Evolutionary conservation across 1,140 invertebrate species (phyloP).

Genomic region (Ceratosolen solmsi): DNA sequence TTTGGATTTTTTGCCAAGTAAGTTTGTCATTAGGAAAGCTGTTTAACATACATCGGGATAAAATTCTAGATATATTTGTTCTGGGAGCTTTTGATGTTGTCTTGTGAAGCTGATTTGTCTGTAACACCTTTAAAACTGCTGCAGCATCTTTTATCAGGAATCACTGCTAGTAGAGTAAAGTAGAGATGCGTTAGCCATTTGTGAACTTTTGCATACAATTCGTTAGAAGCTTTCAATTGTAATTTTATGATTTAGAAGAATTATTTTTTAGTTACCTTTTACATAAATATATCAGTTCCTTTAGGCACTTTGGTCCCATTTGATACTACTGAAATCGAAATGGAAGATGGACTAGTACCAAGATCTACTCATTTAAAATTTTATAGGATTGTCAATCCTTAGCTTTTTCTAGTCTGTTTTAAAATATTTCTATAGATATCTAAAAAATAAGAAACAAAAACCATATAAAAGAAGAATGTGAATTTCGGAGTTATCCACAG

Average conservation of each 20-base stretch:
- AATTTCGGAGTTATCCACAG: slow-evolving; percentile 8
- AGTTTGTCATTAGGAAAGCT: not conserved
- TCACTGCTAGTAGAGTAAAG: not conserved
- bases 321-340: slow-evolving; percentile 8
- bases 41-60: not conserved
- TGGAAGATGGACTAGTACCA: slow-evolving; percentile 18
- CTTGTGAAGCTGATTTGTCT: slow-evolving; percentile 5
- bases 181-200: not conserved
- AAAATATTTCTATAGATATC: slow-evolving; percentile 7
- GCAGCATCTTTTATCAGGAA: not conserved
- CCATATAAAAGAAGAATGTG: not conserved
- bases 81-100: slow-evolving; percentile 11
- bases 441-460: not conserved
- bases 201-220: not conserved
- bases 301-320: not conserved
- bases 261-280: slow-evolving; percentile 9
- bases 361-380: slow-evolving; percentile 15
- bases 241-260: not conserved
- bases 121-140: not conserved
- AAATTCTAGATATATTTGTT: not conserved
- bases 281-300: slow-evolving; percentile 11
- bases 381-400: slow-evolving; percentile 12
- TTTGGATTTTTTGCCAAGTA: not conserved
- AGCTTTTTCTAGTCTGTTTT: slow-evolving; percentile 26
- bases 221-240: slow-evolving; percentile 6